Evolutionary conservation across 2,113 vertebrate species (phyloP).

Genomic region (Gymnarchus niloticus): DNA sequence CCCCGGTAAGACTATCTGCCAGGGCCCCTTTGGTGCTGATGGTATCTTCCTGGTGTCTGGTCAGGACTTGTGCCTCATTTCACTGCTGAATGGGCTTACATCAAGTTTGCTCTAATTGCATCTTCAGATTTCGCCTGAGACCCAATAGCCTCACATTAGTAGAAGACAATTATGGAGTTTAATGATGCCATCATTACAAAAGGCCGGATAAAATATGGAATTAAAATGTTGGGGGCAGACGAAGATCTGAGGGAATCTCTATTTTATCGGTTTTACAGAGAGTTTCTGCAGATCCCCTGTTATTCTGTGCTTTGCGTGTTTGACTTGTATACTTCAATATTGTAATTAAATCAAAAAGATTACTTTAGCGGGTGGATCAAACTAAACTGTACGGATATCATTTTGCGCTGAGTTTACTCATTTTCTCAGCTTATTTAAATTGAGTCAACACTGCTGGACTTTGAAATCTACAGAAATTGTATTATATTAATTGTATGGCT

Average conservation of each 20-base stretch:
- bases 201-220: conserved; percentile 55
- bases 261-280: conserved; percentile 1
- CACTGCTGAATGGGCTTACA: conserved; percentile 62
- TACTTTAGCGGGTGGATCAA: neutral
- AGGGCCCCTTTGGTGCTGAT: conserved; percentile 57
- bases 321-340: neutral
- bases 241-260: neutral
- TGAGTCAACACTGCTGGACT: neutral
- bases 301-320: conserved; percentile 29
- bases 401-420: neutral
- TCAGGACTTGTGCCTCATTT: conserved; percentile 54
- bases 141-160: conserved; percentile 54
- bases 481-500: neutral
- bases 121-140: conserved; percentile 48
- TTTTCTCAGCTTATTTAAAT: neutral
- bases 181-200: conserved; percentile 58
- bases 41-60: conserved; percentile 50
- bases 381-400: neutral
- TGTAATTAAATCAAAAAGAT: neutral
- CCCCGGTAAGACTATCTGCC: conserved; percentile 48
- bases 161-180: conserved; percentile 60
- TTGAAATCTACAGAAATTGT: neutral
- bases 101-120: conserved; percentile 49
- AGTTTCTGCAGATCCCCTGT: conserved; percentile 36
- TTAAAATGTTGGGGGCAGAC: conserved; percentile 29